phyloP scores from a whole-genome alignment of 2,888 invertebrate genomes.

The Amphimallon solstitiale region DNA sequence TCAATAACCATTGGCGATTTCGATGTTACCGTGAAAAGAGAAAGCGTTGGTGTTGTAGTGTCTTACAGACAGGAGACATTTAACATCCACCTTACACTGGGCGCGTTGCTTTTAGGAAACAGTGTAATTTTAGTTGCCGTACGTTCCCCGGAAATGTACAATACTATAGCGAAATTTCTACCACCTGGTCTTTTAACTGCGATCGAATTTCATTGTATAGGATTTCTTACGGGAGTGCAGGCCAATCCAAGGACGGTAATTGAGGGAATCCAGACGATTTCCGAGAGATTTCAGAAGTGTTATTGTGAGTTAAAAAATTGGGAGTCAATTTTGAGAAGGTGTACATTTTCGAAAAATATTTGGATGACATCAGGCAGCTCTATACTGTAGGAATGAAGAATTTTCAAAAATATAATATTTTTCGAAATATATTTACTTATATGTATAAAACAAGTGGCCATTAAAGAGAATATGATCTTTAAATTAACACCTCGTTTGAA shows the following conservation, averaged over 20 bases:
- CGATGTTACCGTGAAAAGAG: constrained; percentile 46
- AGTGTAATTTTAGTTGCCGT: constrained; percentile 51
- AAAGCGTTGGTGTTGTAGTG: constrained; percentile 53
- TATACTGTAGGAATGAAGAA: neutral
- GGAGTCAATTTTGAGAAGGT: constrained; percentile 45
- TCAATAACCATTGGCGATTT: constrained; percentile 37
- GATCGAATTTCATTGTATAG: neutral
- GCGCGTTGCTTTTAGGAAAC: constrained; percentile 56
- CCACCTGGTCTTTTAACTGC: constrained; percentile 41
- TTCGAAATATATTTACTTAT: too few species aligned
- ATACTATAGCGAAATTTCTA: constrained; percentile 30
- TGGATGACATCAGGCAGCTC: constrained; percentile 56
- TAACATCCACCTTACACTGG: constrained; percentile 45
- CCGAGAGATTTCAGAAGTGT: constrained; percentile 45
- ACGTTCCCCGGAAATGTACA: neutral
- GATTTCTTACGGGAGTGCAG: neutral
- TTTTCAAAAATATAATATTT: too few species aligned
- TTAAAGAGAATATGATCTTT: too few species aligned
- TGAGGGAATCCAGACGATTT: neutral
- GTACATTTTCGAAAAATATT: constrained; percentile 53
- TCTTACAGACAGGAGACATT: neutral
- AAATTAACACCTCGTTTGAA: too few species aligned
- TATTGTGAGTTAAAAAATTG: constrained; percentile 39
- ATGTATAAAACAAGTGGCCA: too few species aligned
- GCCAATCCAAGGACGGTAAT: constrained; percentile 8